Base-by-base conservation (phyloP, 2,888 invertebrate genomes). In the Cosmia pyralina region DNA sequence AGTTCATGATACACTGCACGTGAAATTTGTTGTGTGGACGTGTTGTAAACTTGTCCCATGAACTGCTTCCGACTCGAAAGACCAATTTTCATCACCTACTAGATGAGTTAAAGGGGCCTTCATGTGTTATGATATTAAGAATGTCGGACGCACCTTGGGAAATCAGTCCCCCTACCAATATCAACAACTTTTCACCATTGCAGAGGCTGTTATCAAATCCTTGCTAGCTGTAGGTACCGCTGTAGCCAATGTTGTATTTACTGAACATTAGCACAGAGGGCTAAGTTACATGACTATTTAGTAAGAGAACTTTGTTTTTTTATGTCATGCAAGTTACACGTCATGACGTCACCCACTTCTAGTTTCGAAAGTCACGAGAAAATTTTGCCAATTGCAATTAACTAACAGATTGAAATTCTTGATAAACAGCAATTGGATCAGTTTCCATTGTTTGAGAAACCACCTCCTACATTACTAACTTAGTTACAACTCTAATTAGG, bases 1-100 rank as follows among this genome's bases (percentile, higher is more conserved):
- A 71, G 28, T 71, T 62, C 55, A 71, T 72, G 55, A 72, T 48
- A 62, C 55, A 71, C 55, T 55, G 71, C 71, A 41, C 46, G 28
- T 55, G 71, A 72, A 46, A 53, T 72, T 60, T 28, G 58, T 64
- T 38, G 28, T 66, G 65, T 55, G 38, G 60, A 62, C 60, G 63
- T 55, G 53, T 73, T 63, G 22, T 46, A 46, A 28, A 57, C 41
- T 66, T 48, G 48, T 50, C 28, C 57, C 22, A 34, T 48, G 22
- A 64, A 34, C 15, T 59, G 28, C 7, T 48, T 28, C 19, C 17
- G 7, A 15, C 53, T 50, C 59, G 41, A n/a, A 48, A 60, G 5
- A 73, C 53, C 10, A 60, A 73, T 73, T n/a, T 46, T 52, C 44
- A 38, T 22, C n/a, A 17, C 19, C 15, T 50, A 44, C 1, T 13